Base-by-base conservation (phyloP, 1,140 invertebrate species). In the Paracyclopina nana region DNA sequence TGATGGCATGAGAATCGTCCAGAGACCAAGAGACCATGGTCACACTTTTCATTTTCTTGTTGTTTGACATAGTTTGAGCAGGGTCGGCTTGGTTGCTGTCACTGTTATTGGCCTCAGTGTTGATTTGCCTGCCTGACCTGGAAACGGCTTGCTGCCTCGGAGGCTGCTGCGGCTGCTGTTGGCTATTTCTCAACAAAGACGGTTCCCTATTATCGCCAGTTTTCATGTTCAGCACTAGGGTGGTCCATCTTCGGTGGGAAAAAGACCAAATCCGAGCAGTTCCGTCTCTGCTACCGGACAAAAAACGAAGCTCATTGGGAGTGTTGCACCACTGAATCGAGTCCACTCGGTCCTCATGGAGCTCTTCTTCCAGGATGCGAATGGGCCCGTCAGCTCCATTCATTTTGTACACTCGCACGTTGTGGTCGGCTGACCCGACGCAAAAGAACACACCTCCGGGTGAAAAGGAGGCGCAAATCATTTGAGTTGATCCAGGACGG, bases 241-340 rank as follows among this genome's bases (percentile, higher is more conserved):
- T 78, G 28, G 77, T 72, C 91, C 91, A 95, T 58, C 86, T 76
- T 59, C 88, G 84, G 45, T 78, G 71, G 64, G 87, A 77, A 63
- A 85, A 88, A 52, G 76, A 71, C 92, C 94, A 98, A 46, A 98
- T 77, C 56, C 83, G 76, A 0, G 90, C 91, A 3, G 80, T 86
- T 6, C 94, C 94, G 71, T 98, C 94, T 67, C 91, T 92, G 56
- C 84, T 87, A 11, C 94, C 94, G 31, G 86, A 95, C 40, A 95
- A 76, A 67, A 98, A 95, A 26, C 60, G 67, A 54, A 85, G 63
- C 0, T 81, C 79, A 25, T 65, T 66, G 9, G 30, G 30, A 6
- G 22, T 16, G 63, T 95, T 82, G 43, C 86, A 80, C 82, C 94
- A 98, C 55, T 87, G 80, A 53, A 99, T 81, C 48, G 83, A 91